Base-by-base conservation (phyloP, 2,888 invertebrate species). In the Euplexia lucipara region DNA sequence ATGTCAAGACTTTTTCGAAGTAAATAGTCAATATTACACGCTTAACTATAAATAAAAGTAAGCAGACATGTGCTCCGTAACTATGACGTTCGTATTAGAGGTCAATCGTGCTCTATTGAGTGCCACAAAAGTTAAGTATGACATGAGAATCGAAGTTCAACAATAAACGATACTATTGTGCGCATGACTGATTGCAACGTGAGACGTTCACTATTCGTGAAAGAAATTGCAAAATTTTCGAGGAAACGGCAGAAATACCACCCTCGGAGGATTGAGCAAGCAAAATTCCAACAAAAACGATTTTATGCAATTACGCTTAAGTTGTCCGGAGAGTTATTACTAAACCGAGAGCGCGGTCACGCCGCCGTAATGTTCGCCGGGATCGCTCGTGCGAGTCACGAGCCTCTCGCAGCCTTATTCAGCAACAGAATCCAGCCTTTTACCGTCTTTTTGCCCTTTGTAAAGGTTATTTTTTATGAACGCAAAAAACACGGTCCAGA, bases 261-360 rank as follows among this genome's bases (percentile, higher is more conserved):
- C 90, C 90, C 87, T 89, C 89, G 86, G 79, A 85, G 88, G 86
- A 86, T 93, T 91, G 90, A 88, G 91, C 89, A 91, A 92, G 92
- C 88, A 86, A 84, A 91, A 91, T 92, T 91, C 93, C 91, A 85
- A 91, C 92, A 91, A 93, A 93, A 92, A 91, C 92, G 91, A 91
- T 93, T 92, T 92, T 90, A 91, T 92, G 92, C 93, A 93, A 94
- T 94, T 94, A 93, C 91, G 88, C 85, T 90, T 88, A 91, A 91
- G 88, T 93, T 90, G 90, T 88, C 87, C 86, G 87, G 84, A 86
- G 91, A 90, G 90, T 92, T 92, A 92, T 93, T 93, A 93, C 94
- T 90, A 90, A 90, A 90, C 88, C 84, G 86, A 87, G 88, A 87
- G 87, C 84, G 87, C 88, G 88, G 92, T 92, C 92, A 92, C 92